Conservation (phyloP, 2,888 invertebrate species). For the Uropetala carovei region DNA sequence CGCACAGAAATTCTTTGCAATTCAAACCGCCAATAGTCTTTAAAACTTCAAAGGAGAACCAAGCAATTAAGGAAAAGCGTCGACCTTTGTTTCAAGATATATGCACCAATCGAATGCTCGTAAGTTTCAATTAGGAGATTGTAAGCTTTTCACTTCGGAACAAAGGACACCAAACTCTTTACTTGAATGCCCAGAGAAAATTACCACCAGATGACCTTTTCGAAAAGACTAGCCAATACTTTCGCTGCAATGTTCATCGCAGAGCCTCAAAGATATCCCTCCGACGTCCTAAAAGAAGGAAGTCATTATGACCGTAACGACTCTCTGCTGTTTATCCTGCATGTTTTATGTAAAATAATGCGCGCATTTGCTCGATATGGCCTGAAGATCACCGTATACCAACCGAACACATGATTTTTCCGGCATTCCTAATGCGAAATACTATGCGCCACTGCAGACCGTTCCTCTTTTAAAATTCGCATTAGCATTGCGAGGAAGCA, state of each 20-base stretch:
- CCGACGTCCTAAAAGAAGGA: neutral
- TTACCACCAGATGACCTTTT: neutral
- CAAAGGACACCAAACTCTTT: neutral
- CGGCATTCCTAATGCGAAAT: neutral
- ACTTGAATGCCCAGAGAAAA: neutral
- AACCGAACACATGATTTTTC: neutral
- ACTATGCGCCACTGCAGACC: neutral
- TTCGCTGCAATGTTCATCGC: too few species aligned
- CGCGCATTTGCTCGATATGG: neutral
- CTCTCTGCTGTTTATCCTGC: neutral
- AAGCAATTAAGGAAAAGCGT: too few species aligned
- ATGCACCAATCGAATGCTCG: neutral
- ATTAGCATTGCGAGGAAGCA: neutral
- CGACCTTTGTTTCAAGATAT: too few species aligned
- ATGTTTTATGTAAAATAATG: neutral
- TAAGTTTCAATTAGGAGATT: neutral
- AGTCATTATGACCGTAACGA: neutral
- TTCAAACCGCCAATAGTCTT: too few species aligned
- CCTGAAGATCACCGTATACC: neutral
- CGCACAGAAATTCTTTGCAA: too few species aligned
- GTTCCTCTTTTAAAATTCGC: neutral
- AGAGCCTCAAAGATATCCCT: too few species aligned
- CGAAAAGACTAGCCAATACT: neutral
- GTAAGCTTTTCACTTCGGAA: neutral
- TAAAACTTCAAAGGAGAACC: too few species aligned